Evolutionary conservation across 2,888 invertebrate species (phyloP).

Genomic region (Timandra comae): DNA sequence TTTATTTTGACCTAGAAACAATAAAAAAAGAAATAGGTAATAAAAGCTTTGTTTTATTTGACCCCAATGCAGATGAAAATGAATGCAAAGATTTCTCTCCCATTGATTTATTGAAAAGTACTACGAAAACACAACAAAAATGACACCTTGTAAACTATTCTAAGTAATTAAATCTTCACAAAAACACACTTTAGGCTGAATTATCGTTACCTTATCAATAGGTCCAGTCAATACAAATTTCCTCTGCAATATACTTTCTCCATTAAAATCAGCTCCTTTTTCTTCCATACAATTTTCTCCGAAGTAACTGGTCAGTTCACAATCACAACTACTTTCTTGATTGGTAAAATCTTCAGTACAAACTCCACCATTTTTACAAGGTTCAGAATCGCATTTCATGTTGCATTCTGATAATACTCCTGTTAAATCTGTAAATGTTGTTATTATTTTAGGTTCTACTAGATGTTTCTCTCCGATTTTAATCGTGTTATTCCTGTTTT

Average conservation of each 20-base stretch:
- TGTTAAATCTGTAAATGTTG: constrained; percentile 67
- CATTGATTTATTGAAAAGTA: too few relatives aligned
- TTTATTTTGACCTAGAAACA: constrained; percentile 84
- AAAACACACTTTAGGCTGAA: too few relatives aligned
- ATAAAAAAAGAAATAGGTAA: too few relatives aligned
- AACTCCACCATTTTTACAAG: constrained; percentile 91
- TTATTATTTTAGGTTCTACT: too few relatives aligned
- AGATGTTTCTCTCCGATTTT: too few relatives aligned
- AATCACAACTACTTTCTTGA: constrained; percentile 91
- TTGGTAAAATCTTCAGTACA: constrained; percentile 93
- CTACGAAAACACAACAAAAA: too few relatives aligned
- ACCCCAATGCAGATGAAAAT: too few relatives aligned
- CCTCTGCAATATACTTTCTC: constrained; percentile 88
- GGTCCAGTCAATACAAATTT: constrained; percentile 84
- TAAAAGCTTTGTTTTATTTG: too few relatives aligned
- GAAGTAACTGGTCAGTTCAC: constrained; percentile 92
- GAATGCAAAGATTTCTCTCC: too few relatives aligned
- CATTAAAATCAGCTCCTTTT: constrained; percentile 92
- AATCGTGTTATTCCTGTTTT: too few relatives aligned
- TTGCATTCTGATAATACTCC: constrained; percentile 89
- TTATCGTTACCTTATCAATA: constrained; percentile 74
- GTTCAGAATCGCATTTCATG: constrained; percentile 92
- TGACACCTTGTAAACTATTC: too few relatives aligned
- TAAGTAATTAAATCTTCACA: too few relatives aligned
- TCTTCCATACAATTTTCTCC: constrained; percentile 93